Conservation (phyloP, 1,140 invertebrate species). For the Polypedilum vanderplanki region DNA sequence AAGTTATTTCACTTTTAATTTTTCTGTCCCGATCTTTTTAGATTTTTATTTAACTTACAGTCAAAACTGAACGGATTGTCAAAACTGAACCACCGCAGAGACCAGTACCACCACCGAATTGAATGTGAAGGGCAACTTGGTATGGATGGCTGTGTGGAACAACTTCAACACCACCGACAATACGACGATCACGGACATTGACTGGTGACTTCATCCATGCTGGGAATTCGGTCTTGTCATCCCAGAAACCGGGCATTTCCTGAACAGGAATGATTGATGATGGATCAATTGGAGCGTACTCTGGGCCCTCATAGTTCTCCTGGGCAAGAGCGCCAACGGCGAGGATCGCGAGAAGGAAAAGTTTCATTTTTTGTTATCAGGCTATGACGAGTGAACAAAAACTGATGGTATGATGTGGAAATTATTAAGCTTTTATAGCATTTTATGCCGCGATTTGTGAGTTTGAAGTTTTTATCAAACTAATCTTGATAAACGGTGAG, state of each 20-base stretch:
- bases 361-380: background rate
- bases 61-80: constrained; percentile 45
- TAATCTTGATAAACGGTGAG: no score
- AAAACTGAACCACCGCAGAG: constrained; percentile 53
- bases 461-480: no score
- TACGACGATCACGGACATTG: constrained; percentile 30
- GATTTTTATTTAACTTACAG: no score
- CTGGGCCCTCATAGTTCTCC: background rate
- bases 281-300: constrained; percentile 3
- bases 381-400: no score
- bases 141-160: constrained; percentile 46
- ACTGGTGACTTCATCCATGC: background rate
- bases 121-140: constrained; percentile 46
- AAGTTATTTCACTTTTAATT: no score
- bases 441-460: no score
- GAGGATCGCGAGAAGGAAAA: background rate
- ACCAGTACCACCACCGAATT: constrained; percentile 43
- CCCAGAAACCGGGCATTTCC: background rate
- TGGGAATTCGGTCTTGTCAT: background rate
- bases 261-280: background rate
- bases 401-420: no score
- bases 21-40: no score
- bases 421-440: no score
- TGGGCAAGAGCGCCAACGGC: background rate
- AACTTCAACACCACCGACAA: constrained; percentile 45